Conservation (phyloP, 2,888 invertebrate genomes). For the Eilema caniola region DNA sequence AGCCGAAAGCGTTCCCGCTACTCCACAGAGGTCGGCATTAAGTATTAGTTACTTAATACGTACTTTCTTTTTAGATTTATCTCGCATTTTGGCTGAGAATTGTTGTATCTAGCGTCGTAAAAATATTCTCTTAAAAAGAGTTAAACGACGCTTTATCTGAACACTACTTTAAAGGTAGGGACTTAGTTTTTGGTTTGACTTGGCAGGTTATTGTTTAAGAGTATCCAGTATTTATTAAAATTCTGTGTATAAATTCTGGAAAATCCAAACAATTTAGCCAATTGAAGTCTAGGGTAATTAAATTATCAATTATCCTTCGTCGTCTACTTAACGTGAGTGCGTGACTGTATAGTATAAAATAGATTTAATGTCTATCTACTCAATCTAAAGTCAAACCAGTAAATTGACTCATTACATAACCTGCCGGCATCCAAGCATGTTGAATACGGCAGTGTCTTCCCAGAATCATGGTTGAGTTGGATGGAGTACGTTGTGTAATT, state of each 20-base stretch:
- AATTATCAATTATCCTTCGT: neutral
- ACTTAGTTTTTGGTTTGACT: neutral
- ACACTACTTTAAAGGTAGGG: neutral
- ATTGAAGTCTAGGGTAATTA: neutral
- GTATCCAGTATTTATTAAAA: no score
- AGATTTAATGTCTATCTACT: neutral
- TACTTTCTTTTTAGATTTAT: neutral
- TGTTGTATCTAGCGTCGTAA: neutral
- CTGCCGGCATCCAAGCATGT: neutral
- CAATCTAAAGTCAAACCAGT: neutral
- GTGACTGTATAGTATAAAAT: neutral
- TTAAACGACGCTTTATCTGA: neutral
- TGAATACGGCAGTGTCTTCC: conserved; percentile 10
- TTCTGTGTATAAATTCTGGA: neutral
- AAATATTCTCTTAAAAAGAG: neutral
- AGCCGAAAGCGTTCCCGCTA: no score
- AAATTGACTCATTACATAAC: neutral
- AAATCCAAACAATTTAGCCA: neutral
- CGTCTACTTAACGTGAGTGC: neutral
- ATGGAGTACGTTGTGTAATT: conserved; percentile 14
- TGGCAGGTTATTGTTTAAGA: no score
- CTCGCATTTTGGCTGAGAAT: neutral
- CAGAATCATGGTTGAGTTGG: conserved; percentile 3
- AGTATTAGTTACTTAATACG: no score
- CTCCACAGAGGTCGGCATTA: no score